Percentiles rank a stretch among this genome's conserved stretches.
phyloP scores from a whole-genome alignment of 1,140 invertebrate species.

The Armadillidium nasatum region DNA sequence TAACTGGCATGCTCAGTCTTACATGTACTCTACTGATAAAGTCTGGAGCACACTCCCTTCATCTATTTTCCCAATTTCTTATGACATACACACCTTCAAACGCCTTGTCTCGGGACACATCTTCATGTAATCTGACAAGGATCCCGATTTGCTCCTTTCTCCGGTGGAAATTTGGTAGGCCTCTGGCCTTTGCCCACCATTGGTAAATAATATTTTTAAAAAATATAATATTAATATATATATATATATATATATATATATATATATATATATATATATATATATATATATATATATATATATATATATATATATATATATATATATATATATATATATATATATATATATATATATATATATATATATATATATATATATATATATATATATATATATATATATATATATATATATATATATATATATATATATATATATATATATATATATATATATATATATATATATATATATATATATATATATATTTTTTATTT shows the following conservation, averaged over 20 bases:
- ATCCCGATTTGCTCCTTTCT: no score
- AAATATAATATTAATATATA: not conserved
- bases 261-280: not conserved
- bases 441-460: slow-evolving; percentile 10
- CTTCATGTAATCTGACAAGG: no score
- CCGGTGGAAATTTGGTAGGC: no score
- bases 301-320: not conserved
- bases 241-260: not conserved
- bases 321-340: not conserved
- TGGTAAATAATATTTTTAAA: no score
- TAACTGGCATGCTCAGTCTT: no score
- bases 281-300: not conserved
- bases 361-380: not conserved
- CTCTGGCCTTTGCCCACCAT: no score
- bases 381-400: not conserved
- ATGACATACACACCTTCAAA: no score
- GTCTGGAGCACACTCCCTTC: no score
- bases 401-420: not conserved
- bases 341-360: not conserved
- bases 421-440: slow-evolving; percentile 5
- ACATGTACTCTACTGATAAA: no score
- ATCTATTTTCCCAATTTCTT: no score
- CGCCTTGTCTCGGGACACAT: no score
- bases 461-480: slow-evolving; percentile 7
- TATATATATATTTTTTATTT: not conserved